Evolutionary conservation across 2,888 invertebrate species (phyloP).

Genomic region (Bibio marci): DNA sequence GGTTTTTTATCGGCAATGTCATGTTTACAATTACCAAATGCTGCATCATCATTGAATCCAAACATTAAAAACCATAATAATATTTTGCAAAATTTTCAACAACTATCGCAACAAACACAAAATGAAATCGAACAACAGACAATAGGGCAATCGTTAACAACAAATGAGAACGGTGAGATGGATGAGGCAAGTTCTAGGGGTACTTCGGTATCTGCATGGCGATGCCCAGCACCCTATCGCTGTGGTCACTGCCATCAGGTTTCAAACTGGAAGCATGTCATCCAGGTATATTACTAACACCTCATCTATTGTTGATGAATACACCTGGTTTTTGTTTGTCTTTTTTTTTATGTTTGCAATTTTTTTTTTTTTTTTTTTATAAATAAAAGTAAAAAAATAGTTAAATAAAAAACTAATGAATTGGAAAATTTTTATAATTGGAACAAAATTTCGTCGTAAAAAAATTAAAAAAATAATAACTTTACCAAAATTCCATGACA

Average conservation of each 20-base stretch:
- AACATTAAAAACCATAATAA: not conserved
- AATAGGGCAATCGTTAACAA: conserved; percentile 10
- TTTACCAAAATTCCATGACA: too few relatives aligned
- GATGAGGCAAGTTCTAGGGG: conserved; percentile 36
- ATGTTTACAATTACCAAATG: not conserved
- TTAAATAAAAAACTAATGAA: too few relatives aligned
- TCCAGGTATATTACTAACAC: conserved; percentile 49
- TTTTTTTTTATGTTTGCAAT: not conserved
- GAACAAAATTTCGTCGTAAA: too few relatives aligned
- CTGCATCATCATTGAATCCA: not conserved
- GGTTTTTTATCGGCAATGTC: too few relatives aligned
- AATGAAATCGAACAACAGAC: conserved; percentile 2
- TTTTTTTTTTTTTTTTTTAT: not conserved
- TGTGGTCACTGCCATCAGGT: conserved; percentile 69
- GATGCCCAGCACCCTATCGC: conserved; percentile 42
- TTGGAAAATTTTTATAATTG: too few relatives aligned
- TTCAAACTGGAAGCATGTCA: conserved; percentile 73
- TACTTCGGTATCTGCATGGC: conserved; percentile 28
- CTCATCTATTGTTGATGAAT: not conserved
- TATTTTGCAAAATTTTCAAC: not conserved
- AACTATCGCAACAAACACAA: conserved; percentile 1
- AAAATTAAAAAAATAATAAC: too few relatives aligned
- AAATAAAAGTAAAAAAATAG: too few relatives aligned
- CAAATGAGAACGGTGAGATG: conserved; percentile 30
- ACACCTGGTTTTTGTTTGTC: not conserved